Evolutionary conservation across 2,888 invertebrate species (phyloP), one percentile per base, ranked within the genome.

Genomic region (Lamellibrachia columna): DNA sequence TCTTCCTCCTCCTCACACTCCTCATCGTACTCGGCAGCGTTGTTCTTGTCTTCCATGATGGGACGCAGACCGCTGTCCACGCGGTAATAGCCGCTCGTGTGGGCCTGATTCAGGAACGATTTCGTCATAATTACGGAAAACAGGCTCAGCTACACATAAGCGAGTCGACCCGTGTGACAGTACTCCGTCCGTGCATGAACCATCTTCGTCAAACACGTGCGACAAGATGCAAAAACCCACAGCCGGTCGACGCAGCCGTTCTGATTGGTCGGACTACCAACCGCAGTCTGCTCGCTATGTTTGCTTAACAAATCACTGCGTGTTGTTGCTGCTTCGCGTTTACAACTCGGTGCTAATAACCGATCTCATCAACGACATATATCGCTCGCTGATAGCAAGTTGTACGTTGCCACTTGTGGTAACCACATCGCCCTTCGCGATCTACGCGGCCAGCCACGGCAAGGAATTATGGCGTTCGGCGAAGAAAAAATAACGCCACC

Each of bases 141-240:
- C 75, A 22, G 75, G 75, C 75, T 15, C 75, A 22, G 75, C 75
- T 75, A 75, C 22, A 4, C 22, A 75, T 3, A 75, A 75, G 75
- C 75, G 75, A 3, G 75, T 6, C 75, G 75, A 75, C 22, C n/a
- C 22, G 15, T 15, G 15, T 22, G 75, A 75, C 22, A 6, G 75
- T 22, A 22, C 75, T 11, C 75, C 75, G 75, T 75, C 22, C 15
- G 15, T 75, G 22, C 75, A 22, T 11, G 22, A 22, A 75, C 75
- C 75, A 75, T 75, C 75, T 15, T 75, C 75, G 75, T n/a, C 22
- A 75, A 75, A 75, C 75, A 75, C 75, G 75, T 75, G 75, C 75
- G 75, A 75, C 75, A 75, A 75, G n/a, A 75, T n/a, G 75, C 75
- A 75, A 75, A 75, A 75, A 75, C 75, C 75, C 75, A n/a, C 75